Evolutionary conservation across 2,797 vertebrate species (phyloP), one percentile per base, ranked within the genome.

Genomic region (Acrocephalus scirpaceus): DNA sequence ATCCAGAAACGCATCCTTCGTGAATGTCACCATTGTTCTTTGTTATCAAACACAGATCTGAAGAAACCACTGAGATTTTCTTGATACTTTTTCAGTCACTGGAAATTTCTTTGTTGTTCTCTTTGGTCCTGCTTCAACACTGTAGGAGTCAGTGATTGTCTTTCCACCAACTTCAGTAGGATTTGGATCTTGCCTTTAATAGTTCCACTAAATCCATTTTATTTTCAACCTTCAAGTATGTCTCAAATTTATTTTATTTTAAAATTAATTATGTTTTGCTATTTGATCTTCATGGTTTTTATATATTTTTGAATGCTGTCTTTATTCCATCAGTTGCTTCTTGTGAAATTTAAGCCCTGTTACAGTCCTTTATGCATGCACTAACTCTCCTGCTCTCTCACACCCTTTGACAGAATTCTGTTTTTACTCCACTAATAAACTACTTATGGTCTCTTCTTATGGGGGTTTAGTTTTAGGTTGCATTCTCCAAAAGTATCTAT

Each of bases 21-120:
- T 93, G 82, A 88, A 74, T 34, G 6, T 88, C 2, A 2, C 71
- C 77, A 90, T 67, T 82, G 64, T 92, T 95, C 85, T 69, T 92
- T 79, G 70, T 89, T 96, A 95, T 96, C 95, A 90, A 95, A 97
- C 30, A 90, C 94, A 96, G 90, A 96, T 95, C 93, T 92, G 67
- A 94, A 95, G 64, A 93, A 94, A 93, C 92, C 82, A 73, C 91
- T 82, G 70, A 93, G 87, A 91, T 92, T 93, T 94, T 92, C 82
- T 81, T 90, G 89, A 91, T 86, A 73, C 70, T 85, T 95, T 95
- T 93, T 93, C 82, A 88, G 79, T 79, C 67, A 26, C 10, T 86
- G 64, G 86, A 83, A 93, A 82, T 86, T 78, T 90, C 90, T 97
- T 88, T 95, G 79, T 93, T 96, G 58, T 95, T 86, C 90, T 81